Conservation (phyloP, 2,888 invertebrate genomes). For the Ophion costatus region DNA sequence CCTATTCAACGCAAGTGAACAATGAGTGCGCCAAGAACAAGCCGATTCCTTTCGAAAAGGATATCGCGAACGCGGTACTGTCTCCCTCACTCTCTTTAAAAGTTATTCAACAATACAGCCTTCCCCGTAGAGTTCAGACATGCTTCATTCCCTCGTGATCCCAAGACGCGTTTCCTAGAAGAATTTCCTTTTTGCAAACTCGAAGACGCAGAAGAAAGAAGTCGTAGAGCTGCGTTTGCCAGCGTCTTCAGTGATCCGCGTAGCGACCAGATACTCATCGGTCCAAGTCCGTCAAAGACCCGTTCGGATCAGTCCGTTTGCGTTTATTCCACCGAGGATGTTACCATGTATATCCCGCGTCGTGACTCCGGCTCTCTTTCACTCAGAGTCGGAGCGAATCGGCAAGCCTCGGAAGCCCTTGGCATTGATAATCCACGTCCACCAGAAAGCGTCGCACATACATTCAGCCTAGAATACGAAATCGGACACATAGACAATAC, state of each 20-base stretch:
- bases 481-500: constrained; percentile 39
- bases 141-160: constrained; percentile 9
- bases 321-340: constrained; percentile 30
- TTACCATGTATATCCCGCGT: constrained; percentile 6
- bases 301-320: constrained; percentile 14
- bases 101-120: constrained; percentile 24
- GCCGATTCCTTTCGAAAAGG: constrained; percentile 21
- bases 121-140: constrained; percentile 8
- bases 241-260: constrained; percentile 33
- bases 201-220: constrained; percentile 26
- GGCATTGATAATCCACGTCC: constrained; percentile 67
- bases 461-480: constrained; percentile 23
- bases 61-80: constrained; percentile 7
- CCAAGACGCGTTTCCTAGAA: constrained; percentile 40
- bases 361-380: constrained; percentile 9
- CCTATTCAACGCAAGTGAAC: constrained; percentile 31
- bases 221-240: neutral
- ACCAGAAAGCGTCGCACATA: constrained; percentile 33
- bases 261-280: constrained; percentile 28
- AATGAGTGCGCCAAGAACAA: constrained; percentile 9
- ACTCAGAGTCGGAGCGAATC: constrained; percentile 16
- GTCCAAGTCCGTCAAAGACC: constrained; percentile 11
- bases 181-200: constrained; percentile 37
- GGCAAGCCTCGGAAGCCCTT: constrained; percentile 63
- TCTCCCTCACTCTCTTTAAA: constrained; percentile 20